Percentiles rank a stretch among this genome's conserved stretches.
These are phyloP conservation scores for Neolamprologus caudopunctatus DNA, from an alignment of 2,113 vertebrate genomes.

Conservation along the genomic window DNA sequence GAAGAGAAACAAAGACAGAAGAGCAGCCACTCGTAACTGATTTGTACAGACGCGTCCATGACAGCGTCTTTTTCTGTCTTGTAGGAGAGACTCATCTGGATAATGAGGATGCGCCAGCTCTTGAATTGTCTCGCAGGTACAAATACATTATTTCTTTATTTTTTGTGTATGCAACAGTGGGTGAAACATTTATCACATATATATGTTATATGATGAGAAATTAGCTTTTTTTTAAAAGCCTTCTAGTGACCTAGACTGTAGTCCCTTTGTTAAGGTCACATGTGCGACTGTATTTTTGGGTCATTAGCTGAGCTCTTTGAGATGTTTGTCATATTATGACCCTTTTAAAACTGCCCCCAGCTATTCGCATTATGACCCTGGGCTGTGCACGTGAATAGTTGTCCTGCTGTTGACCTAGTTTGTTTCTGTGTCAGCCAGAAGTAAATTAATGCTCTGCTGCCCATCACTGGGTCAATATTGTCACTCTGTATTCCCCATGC, in stretches of 20 bases:
- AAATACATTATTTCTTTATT: background rate
- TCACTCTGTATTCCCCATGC: background rate
- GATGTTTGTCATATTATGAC: background rate
- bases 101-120: constrained; percentile 60
- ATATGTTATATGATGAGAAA: background rate
- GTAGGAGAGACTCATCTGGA: constrained; percentile 68
- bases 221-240: background rate
- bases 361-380: constrained; percentile 8
- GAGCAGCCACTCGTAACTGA: background rate
- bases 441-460: background rate
- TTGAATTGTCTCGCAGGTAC: constrained; percentile 76
- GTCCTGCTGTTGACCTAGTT: constrained; percentile 34
- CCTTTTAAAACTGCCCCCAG: background rate
- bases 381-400: background rate
- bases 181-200: background rate
- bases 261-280: background rate
- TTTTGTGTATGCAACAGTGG: background rate
- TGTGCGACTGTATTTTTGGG: background rate
- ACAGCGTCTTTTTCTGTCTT: constrained; percentile 38
- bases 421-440: constrained; percentile 6
- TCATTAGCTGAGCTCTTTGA: background rate
- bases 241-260: background rate
- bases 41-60: constrained; percentile 4
- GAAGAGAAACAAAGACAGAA: background rate
- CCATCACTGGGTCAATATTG: constrained; percentile 8